Evolutionary conservation across 2,113 vertebrate genomes (phyloP), one percentile per base, ranked within the genome.

Genomic region (Ictalurus furcatus): DNA sequence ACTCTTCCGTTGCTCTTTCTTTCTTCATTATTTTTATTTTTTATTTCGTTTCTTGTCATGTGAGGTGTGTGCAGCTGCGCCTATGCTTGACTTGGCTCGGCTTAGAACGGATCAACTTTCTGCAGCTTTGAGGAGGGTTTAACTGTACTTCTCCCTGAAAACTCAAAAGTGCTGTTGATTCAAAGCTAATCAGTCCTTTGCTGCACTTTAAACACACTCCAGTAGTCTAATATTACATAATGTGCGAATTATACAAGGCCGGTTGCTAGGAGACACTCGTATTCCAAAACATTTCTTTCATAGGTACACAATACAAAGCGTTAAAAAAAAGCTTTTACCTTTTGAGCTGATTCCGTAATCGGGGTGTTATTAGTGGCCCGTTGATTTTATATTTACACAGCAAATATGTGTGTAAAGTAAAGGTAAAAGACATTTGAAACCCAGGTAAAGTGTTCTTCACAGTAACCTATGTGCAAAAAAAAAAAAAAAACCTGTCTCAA

Each of bases 51-150:
- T 44, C 8, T 40, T 40, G 71, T 76, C 83, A 88, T 67, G 87
- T 78, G 84, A 86, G 40, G 63, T 28, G 37, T 86, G 16, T 88
- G 14, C 84, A 63, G 69, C 63, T 87, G 69, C 54, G 82, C n/a
- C 19, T 61, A 37, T 86, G 84, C 71, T 61, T 90, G 80, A 65
- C 76, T 85, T 71, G 61, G n/a, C 81, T 85, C 81, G 7, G 61
- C 73, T 87, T 71, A 28, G 40, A 74, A 25, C 40, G 25, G 71
- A 76, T 85, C 73, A 37, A 17, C 30, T 65, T 89, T 67, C n/a
- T 19, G 0, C 61, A 25, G 40, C 73, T 56, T 44, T 71, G 40
- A 54, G 67, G n/a, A 80, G 52, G 44, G 48, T 85, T 85, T 71
- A 71, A 71, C 28, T 67, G 37, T 81, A 81, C 58, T 52, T 40